These are phyloP conservation scores for Phymatocera aterrima DNA, from an alignment of 2,888 invertebrate species.

Conservation along the genomic window DNA sequence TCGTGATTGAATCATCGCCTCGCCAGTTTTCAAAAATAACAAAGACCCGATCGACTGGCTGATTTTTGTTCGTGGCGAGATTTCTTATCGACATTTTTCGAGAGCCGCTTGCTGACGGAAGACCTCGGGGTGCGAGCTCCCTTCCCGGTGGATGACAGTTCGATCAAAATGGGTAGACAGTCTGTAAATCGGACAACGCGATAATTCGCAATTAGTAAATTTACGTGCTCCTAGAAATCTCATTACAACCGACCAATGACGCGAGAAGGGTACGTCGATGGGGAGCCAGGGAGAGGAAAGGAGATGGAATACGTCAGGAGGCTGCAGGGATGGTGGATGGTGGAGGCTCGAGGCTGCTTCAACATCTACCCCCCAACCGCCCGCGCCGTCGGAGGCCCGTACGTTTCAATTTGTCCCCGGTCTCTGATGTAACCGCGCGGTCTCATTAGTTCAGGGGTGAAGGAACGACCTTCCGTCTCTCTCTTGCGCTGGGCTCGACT, in stretches of 20 bases:
- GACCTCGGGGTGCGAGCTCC: too few relatives aligned
- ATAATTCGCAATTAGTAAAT: slow-evolving; percentile 44
- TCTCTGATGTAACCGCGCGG: slow-evolving; percentile 72
- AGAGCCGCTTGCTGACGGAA: too few relatives aligned
- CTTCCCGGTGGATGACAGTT: neutral
- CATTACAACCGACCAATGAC: slow-evolving; percentile 43
- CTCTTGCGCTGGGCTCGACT: slow-evolving; percentile 51
- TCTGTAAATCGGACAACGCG: slow-evolving; percentile 37
- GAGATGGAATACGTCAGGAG: slow-evolving; percentile 34
- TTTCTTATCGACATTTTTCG: too few relatives aligned
- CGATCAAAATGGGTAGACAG: slow-evolving; percentile 6
- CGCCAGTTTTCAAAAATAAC: too few relatives aligned
- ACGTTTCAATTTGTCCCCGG: slow-evolving; percentile 73
- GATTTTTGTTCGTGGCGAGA: too few relatives aligned
- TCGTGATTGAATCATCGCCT: too few relatives aligned
- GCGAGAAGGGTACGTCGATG: slow-evolving; percentile 42
- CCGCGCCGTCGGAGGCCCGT: slow-evolving; percentile 62
- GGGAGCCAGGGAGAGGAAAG: too few relatives aligned
- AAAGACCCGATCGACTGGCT: too few relatives aligned
- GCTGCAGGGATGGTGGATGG: neutral
- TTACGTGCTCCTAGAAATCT: slow-evolving; percentile 45
- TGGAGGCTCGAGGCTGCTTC: slow-evolving; percentile 26
- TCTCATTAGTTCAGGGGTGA: slow-evolving; percentile 70
- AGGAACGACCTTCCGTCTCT: slow-evolving; percentile 58
- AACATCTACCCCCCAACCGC: slow-evolving; percentile 25